A percentile compares a stretch with the other conserved stretches of the same genome.
Evolutionary conservation across 2,888 invertebrate species (phyloP).

Genomic region (Cataglyphis livida): DNA sequence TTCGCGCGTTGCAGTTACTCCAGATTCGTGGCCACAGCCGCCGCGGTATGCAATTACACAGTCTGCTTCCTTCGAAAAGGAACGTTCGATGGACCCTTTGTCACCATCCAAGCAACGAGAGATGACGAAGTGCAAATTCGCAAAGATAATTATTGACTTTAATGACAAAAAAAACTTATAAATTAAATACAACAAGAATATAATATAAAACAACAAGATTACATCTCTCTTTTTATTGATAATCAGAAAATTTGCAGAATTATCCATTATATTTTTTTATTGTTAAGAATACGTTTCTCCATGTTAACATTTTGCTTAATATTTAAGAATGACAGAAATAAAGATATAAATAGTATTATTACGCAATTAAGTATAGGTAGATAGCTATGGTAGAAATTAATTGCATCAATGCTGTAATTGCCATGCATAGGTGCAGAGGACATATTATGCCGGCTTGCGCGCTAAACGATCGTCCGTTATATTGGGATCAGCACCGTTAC

Average conservation of each 20-base stretch:
- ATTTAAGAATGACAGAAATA: neutral
- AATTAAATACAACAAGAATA: neutral
- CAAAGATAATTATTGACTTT: neutral
- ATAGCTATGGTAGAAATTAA: neutral
- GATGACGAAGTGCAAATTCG: neutral
- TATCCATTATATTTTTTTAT: neutral
- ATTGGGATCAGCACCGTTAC: conserved; percentile 54
- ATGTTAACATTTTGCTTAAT: neutral
- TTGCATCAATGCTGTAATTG: conserved; percentile 6
- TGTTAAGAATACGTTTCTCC: neutral
- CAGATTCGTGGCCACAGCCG: conserved; percentile 48
- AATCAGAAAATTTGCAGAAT: neutral
- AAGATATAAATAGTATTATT: neutral
- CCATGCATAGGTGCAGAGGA: neutral
- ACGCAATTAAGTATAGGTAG: neutral
- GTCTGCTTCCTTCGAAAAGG: conserved; percentile 82
- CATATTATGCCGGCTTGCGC: neutral
- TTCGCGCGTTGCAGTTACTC: conserved; percentile 42
- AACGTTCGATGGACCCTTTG: conserved; percentile 78
- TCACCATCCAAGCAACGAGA: conserved; percentile 64
- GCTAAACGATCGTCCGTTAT: conserved; percentile 25
- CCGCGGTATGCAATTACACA: conserved; percentile 78
- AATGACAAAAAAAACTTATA: neutral
- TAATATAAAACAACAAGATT: neutral
- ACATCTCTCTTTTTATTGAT: neutral